Percentiles rank a stretch among this genome's conserved stretches.
Conservation (phyloP, 2,888 invertebrate species). For the Dasysyrphus albostriatus region DNA sequence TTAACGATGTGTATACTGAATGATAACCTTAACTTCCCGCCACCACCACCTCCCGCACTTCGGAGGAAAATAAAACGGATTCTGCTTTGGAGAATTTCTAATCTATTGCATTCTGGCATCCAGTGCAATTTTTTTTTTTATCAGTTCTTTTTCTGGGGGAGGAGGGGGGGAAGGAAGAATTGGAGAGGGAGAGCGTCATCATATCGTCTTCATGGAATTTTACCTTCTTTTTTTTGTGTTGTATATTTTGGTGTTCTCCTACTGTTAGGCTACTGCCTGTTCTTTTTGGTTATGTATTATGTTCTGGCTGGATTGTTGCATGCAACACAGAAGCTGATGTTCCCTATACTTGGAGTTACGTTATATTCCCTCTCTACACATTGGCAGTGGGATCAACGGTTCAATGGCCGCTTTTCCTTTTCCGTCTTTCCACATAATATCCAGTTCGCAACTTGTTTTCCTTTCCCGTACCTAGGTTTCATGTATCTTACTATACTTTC, state of each 20-base stretch:
- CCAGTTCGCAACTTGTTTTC: slow-evolving; percentile 64
- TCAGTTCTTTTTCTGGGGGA: slow-evolving; percentile 7
- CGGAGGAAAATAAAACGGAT: slow-evolving; percentile 45
- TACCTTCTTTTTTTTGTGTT: not conserved
- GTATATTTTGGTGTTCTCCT: slow-evolving; percentile 1
- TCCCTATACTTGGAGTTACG: slow-evolving; percentile 52
- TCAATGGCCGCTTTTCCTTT: slow-evolving; percentile 68
- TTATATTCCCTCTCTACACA: slow-evolving; percentile 9
- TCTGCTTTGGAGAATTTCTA: slow-evolving; percentile 66
- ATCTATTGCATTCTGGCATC: slow-evolving; percentile 67
- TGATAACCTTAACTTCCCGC: slow-evolving; percentile 14
- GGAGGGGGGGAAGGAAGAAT: too few species aligned
- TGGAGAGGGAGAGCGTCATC: slow-evolving; percentile 8
- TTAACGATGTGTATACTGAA: slow-evolving; percentile 57
- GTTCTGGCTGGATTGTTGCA: slow-evolving; percentile 74
- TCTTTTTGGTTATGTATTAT: slow-evolving; percentile 68
- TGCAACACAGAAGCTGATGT: slow-evolving; percentile 71
- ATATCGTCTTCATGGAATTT: slow-evolving; percentile 59
- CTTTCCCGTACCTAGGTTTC: slow-evolving; percentile 17
- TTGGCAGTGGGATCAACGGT: slow-evolving; percentile 23
- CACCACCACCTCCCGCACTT: not conserved
- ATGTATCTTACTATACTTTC: not conserved
- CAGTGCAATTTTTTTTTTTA: slow-evolving; percentile 49
- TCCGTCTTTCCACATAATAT: slow-evolving; percentile 54
- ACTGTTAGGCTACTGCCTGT: not conserved